A percentile compares a stretch with the other conserved stretches of the same genome.
Evolutionary conservation across 2,797 vertebrate genomes (phyloP).

Genomic region (Tragopan temminckii): DNA sequence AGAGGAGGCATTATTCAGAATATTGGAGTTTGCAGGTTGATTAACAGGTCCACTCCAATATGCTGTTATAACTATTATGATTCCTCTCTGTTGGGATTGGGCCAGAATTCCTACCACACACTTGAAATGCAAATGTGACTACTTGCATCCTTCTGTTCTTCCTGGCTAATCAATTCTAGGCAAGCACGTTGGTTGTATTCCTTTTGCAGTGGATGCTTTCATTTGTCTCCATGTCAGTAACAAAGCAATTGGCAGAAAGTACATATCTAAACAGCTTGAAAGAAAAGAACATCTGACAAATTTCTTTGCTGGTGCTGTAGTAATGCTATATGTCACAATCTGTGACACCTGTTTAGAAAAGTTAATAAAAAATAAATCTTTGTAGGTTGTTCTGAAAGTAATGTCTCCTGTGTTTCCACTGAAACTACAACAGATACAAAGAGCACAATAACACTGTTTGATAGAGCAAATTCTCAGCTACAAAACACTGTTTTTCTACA

Average conservation of each 20-base stretch:
- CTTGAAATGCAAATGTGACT: not conserved
- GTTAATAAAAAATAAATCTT: not conserved
- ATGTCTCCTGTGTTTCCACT: too few relatives aligned
- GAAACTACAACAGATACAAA: too few relatives aligned
- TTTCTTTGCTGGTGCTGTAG: not conserved
- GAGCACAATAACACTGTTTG: too few relatives aligned
- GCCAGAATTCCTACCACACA: not conserved
- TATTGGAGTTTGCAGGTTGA: not conserved
- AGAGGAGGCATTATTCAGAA: not conserved
- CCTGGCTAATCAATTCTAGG: not conserved
- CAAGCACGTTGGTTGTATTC: not conserved
- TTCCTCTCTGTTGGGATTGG: not conserved
- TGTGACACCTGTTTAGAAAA: not conserved
- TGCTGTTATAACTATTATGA: not conserved
- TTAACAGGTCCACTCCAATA: not conserved
- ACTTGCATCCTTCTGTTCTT: not conserved
- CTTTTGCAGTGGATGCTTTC: not conserved
- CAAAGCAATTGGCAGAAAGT: not conserved
- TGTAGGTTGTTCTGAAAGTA: too few relatives aligned
- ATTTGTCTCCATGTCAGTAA: not conserved
- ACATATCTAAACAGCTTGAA: not conserved
- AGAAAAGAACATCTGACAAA: not conserved
- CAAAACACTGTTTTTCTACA: too few relatives aligned
- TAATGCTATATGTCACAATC: not conserved
- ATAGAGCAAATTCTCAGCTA: too few relatives aligned